Evolutionary conservation across 1,140 invertebrate genomes (phyloP).

Genomic region (Drosophila takahashii): DNA sequence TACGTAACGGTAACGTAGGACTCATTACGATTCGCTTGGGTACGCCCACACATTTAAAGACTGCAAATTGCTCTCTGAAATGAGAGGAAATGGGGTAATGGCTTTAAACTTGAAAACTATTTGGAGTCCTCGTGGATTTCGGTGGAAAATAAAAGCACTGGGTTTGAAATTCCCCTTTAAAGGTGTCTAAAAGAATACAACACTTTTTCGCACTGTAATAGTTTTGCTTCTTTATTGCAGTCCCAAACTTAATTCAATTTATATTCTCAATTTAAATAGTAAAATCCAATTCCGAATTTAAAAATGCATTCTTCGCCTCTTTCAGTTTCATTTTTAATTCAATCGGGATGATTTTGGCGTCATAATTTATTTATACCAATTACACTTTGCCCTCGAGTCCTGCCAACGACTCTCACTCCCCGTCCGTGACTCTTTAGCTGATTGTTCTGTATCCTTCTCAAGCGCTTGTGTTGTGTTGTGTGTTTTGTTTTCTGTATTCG

Average conservation of each 20-base stretch:
- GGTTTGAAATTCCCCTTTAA: no score
- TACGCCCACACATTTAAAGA: slow-evolving; percentile 24
- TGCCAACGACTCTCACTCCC: slow-evolving; percentile 7
- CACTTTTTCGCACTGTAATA: no score
- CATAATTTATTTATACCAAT: slow-evolving; percentile 48
- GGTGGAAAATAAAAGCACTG: neutral
- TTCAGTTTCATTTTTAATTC: slow-evolving; percentile 35
- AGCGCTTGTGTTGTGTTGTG: slow-evolving; percentile 29
- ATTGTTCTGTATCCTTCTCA: slow-evolving; percentile 43
- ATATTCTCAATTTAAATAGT: neutral
- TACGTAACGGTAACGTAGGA: slow-evolving; percentile 53
- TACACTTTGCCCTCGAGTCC: slow-evolving; percentile 30
- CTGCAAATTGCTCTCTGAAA: slow-evolving; percentile 19
- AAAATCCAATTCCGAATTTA: neutral
- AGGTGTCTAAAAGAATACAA: no score
- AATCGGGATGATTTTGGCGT: slow-evolving; percentile 37
- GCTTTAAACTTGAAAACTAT: slow-evolving; percentile 11
- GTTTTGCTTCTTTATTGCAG: neutral
- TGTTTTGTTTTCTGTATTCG: slow-evolving; percentile 25
- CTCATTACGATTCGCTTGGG: slow-evolving; percentile 63
- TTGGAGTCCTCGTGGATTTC: neutral
- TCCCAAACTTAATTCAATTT: neutral
- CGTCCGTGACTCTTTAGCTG: slow-evolving; percentile 38
- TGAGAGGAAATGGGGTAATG: neutral
- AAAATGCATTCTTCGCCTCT: neutral